Evolutionary conservation across 2,113 vertebrate genomes (phyloP), one percentile per base, ranked within the genome.

Genomic region (Struthio camelus): DNA sequence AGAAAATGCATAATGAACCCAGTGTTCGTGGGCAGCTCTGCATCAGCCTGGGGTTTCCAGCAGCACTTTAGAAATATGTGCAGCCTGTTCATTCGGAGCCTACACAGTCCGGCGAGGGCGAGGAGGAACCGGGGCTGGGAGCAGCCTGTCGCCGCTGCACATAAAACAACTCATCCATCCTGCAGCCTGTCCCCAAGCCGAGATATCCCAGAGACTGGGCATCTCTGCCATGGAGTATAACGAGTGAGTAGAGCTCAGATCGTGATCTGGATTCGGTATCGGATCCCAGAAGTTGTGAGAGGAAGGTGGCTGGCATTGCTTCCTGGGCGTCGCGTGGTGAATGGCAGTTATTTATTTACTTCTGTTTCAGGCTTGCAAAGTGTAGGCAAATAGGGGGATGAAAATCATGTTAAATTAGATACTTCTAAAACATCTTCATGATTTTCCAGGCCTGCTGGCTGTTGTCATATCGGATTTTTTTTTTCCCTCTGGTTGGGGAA

Each of bases 211-310:
- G 18, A 61, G 62, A 7, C 12, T 0, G 5, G 58, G 27, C 51
- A 3, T 34, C 27, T 58, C 27, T 64, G 36, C 44, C 0, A 1
- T 19, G n/a, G 76, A 59, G 24, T 0, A 0, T 40, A 34, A 62
- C 0, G 0, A 81, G 70, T 2, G 25, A 89, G 11, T 34, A 0
- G 0, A 78, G 78, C 61, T 65, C 32, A 24, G 6, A 76, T 51
- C 32, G 54, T 34, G 46, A 42, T 14, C 0, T 1, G 40, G 64
- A 19, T 3, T 53, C 0, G 0, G 14, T 72, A 53, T 66, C 0
- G 0, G 14, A 28, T 28, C 53, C 53, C 53, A 14, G 53, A 14
- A 54, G 54, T 15, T 28, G 54, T 16, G 27, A 7, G 28, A 30
- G 54, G 70, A 75, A 65, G 40, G 42, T 59, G 59, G 25, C 34